Base-by-base conservation (phyloP, 1,140 invertebrate species). In the Drosophila kikkawai region DNA sequence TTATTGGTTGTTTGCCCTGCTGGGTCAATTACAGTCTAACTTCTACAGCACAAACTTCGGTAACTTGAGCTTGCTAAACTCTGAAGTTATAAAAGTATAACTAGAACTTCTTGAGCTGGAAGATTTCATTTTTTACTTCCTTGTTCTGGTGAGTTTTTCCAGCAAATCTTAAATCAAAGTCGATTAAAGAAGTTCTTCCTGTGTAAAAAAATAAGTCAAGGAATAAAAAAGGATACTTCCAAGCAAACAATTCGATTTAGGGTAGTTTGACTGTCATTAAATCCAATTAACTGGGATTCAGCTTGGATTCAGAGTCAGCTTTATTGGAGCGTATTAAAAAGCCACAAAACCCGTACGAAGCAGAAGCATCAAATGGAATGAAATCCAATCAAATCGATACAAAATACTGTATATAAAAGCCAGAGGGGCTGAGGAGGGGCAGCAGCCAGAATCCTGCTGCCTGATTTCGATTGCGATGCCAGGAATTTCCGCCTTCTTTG, bases 351-450 rank as follows among this genome's bases (percentile, higher is more conserved):
- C 63, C 53, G 63, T 41, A 73, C 67, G 45, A 67, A 51, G 29
- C 67, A 34, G 67, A 9, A 44, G 58, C 74, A 60, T 77, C 64
- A 68, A 77, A 77, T 76, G 75, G 75, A 77, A 85, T 78, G 66
- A 81, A 84, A 85, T 85, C 85, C 81, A 90, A 88, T 88, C 85
- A 88, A 88, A 88, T 88, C 85, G 85, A 88, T 88, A 88, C 85
- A 88, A 75, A 63, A 84, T 73, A 58, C 59, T 75, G 55, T 71
- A 76, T 37, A 57, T 45, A 67, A 58, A 34, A n/a, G 44, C 11
- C 1, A 13, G 22, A 59, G 19, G 11, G 7, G 22, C 36, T 39
- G 37, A 22, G 17, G 12, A 41, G 64, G 37, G 7, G 47, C 12
- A 39, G 26, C 51, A 32, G 55, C 36, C 47, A 34, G 55, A 67